Base-by-base conservation (phyloP, 1,140 invertebrate genomes). In the Homarus americanus region DNA sequence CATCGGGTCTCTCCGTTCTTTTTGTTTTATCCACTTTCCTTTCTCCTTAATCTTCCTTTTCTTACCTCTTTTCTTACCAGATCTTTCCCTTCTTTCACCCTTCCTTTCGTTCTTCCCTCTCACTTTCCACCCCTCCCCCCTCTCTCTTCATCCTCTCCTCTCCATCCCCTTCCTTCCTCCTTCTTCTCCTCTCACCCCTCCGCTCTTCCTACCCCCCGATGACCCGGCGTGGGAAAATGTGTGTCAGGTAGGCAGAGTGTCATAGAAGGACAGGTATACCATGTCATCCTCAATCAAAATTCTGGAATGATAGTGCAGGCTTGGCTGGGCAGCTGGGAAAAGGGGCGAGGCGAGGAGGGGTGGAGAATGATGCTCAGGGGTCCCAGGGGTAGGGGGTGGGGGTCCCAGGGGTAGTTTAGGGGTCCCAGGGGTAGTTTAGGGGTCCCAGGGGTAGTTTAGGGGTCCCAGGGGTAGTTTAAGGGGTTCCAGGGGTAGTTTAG, bases 221-320 rank as follows among this genome's bases (percentile, higher is more conserved):
- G 58, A 40, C 58, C 82, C 82, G 49, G 72, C 69, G 83, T 85
- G 83, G 83, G 83, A 85, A 85, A 75, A 28, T 49, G 41, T 69
- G 34, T 36, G 83, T 85, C 83, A 85, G 28, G 66, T 44, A 3
- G 83, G 20, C 44, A 4, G 17, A n/a, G 44, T 85, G 72, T 85
- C 83, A 85, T 72, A 75, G 83, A 85, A 49, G 69, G 83, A 85
- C 83, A 75, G 83, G 83, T 73, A 75, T 10, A 75, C n/a, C 83
- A 85, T 85, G 83, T 85, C 83, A 85, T 85, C 83, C 83, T 85
- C 83, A 85, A 85, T 85, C 83, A 85, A 85, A 85, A 85, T 85
- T 85, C 83, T 85, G 83, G 83, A 85, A 85, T 85, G 83, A 85
- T 85, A 85, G 58, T 85, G 83, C 83, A 85, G 53, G 83, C 83